phyloP scores from a whole-genome alignment of 1,140 invertebrate genomes.

The Ostrea edulis region DNA sequence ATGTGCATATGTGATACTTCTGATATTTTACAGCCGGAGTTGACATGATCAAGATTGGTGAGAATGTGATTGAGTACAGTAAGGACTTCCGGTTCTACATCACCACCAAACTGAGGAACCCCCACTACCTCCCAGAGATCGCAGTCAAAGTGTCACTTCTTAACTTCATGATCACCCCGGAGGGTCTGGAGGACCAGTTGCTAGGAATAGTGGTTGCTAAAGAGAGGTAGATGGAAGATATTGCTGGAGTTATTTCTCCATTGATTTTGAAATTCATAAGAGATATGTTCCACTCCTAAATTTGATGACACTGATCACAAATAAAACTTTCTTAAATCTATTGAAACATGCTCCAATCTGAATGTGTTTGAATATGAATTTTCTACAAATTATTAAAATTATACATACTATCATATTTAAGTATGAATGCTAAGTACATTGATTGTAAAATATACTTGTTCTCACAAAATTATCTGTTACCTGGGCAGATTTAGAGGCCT shows the following conservation, averaged over 20 bases:
- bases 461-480: no score
- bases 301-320: no score
- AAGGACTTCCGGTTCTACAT: slow-evolving; percentile 79
- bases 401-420: no score
- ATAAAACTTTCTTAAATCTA: no score
- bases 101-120: slow-evolving; percentile 79
- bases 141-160: slow-evolving; percentile 80
- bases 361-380: no score
- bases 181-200: slow-evolving; percentile 80
- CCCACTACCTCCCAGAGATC: slow-evolving; percentile 79
- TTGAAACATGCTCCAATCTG: no score
- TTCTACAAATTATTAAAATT: no score
- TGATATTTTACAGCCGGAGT: slow-evolving; percentile 75
- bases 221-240: slow-evolving; percentile 74
- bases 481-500: no score
- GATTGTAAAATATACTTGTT: no score
- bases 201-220: slow-evolving; percentile 81
- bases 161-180: slow-evolving; percentile 81
- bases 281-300: no score
- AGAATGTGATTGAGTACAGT: slow-evolving; percentile 79
- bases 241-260: background rate
- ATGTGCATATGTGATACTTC: background rate
- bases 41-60: slow-evolving; percentile 79
- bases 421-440: no score
- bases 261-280: no score